Percentiles rank a stretch among this genome's conserved stretches.
Conservation (phyloP, 2,797 vertebrate species). For the Sebastes paucispinis region DNA sequence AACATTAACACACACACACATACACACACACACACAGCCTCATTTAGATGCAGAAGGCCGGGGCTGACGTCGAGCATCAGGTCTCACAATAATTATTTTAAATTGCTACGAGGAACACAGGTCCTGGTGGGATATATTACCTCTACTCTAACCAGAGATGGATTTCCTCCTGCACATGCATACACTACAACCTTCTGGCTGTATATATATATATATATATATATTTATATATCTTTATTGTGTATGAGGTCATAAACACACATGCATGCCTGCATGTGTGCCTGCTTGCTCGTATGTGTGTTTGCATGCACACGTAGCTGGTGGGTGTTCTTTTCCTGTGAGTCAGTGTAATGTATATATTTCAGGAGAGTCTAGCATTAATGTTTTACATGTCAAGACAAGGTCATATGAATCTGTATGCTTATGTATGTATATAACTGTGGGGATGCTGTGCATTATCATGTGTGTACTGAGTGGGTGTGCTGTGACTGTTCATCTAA, state of each 20-base stretch:
- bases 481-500: constrained; percentile 48
- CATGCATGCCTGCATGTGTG: not conserved
- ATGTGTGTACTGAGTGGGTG: constrained; percentile 23
- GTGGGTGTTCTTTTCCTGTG: constrained; percentile 26
- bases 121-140: constrained; percentile 96
- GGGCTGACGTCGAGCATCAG: constrained; percentile 92
- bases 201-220: not conserved
- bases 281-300: not conserved
- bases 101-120: constrained; percentile 94
- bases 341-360: constrained; percentile 55
- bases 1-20: constrained; percentile 26
- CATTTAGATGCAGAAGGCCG: constrained; percentile 92
- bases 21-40: constrained; percentile 58
- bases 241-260: not conserved
- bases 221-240: too few species aligned
- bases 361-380: constrained; percentile 71
- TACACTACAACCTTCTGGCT: constrained; percentile 58
- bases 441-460: constrained; percentile 10
- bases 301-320: not conserved
- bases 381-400: constrained; percentile 70
- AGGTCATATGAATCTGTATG: constrained; percentile 58
- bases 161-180: constrained; percentile 90
- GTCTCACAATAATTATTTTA: constrained; percentile 98
- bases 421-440: constrained; percentile 43
- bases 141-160: constrained; percentile 91